A percentile compares a stretch with the other conserved stretches of the same genome.
These are phyloP conservation scores for Aspidiotus rigidus DNA, from an alignment of 2,888 invertebrate genomes.

Conservation along the genomic window DNA sequence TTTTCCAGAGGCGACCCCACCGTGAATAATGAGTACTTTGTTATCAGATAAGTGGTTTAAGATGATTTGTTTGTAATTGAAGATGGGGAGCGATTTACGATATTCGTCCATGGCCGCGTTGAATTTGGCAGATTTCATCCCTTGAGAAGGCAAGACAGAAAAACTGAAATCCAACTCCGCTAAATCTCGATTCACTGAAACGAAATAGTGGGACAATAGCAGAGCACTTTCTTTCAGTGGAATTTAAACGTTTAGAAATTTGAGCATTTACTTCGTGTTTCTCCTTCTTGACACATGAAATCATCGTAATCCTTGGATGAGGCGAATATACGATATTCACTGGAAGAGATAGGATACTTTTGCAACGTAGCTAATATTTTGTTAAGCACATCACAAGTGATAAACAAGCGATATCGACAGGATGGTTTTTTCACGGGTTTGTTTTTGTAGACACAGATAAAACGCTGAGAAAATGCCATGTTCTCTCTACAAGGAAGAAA, in stretches of 20 bases:
- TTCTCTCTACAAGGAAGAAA: constrained; percentile 1
- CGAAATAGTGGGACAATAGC: not conserved
- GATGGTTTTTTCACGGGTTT: constrained; percentile 5
- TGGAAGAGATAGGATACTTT: constrained; percentile 11
- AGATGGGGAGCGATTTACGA: constrained; percentile 21
- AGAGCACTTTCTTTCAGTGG: not conserved
- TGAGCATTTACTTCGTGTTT: not conserved
- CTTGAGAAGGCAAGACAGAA: not conserved
- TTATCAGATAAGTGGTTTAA: constrained; percentile 19
- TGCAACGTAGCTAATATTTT: constrained; percentile 13
- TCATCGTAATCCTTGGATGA: constrained; percentile 16
- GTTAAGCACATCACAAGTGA: constrained; percentile 9
- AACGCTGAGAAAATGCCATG: constrained; percentile 15
- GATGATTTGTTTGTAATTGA: constrained; percentile 14
- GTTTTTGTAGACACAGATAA: constrained; percentile 10
- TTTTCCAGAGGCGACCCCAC: constrained; percentile 24
- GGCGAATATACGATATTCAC: constrained; percentile 17
- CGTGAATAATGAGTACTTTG: constrained; percentile 21
- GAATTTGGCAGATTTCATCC: constrained; percentile 6
- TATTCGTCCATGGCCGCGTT: constrained; percentile 17
- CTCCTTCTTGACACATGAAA: not conserved
- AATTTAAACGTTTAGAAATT: not conserved
- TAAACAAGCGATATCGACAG: constrained; percentile 3
- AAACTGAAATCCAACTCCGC: constrained; percentile 21
- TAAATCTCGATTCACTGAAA: constrained; percentile 16